Evolutionary conservation across 2,888 invertebrate species (phyloP), one percentile per base, ranked within the genome.

Genomic region (Tupiocoris notatus): DNA sequence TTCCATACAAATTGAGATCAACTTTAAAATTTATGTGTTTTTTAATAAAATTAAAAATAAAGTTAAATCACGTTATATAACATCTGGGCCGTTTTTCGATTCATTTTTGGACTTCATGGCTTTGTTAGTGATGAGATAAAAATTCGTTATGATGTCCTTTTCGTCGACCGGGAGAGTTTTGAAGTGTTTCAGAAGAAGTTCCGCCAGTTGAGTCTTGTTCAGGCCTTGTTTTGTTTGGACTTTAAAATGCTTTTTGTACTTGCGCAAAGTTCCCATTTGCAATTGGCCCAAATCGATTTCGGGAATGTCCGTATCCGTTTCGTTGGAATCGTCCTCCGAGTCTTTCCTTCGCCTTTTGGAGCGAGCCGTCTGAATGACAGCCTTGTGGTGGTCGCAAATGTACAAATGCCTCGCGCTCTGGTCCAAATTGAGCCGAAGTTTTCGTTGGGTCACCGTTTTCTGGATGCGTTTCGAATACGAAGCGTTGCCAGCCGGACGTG

Each of bases 381-480:
- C 91, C 86, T 98, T 98, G 85, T 98, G 98, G 83, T 92, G 91
- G 84, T 98, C 98, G 86, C 98, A 98, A 82, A 98, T 98, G 84
- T 98, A 97, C 81, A 93, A 95, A 84, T 98, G 97, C 81, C 93
- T 89, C 57, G 94, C 95, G 83, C 88, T 87, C 80, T 88, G 90
- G 86, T 97, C 96, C 81, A 94, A 90, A 84, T 90, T 91, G 59
- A 98, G 89, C 84, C 95, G 95, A 59, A 98, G 89, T 82, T 94
- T 90, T 82, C 95, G 89, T 83, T 96, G 95, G 71, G 93, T 92
- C 54, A 96, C 96, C 76, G 94, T 96, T 85, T 96, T 97, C 85
- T 97, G 96, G 82, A 98, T 95, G 81, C 96, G 89, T 85, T 98
- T 97, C 85, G 95, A 96, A 86, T 97, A 98, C 63, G 95, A 94